Conservation (phyloP, 1,140 invertebrate genomes). For the Schmidtea mediterranea region DNA sequence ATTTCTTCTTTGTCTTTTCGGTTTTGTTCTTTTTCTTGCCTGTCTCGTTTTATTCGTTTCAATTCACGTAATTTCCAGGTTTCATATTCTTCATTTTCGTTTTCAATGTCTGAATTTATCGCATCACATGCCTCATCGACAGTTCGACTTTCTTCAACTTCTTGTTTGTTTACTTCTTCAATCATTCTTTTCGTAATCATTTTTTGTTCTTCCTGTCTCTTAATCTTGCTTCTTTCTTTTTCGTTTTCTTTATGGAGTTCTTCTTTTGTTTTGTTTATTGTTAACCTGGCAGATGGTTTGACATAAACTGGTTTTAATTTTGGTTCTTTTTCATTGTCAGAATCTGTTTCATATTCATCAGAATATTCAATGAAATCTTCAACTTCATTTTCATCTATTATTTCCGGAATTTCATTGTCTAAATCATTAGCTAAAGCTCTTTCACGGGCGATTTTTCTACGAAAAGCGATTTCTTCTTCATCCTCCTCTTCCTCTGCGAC, state of each 20-base stretch:
- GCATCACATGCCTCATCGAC: slow-evolving; percentile 36
- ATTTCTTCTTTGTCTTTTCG: slow-evolving; percentile 57
- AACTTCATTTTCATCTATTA: too few species aligned
- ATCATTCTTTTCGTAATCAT: slow-evolving; percentile 35
- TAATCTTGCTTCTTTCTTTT: neutral
- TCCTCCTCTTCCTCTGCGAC: neutral
- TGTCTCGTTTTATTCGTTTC: slow-evolving; percentile 71
- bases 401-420: slow-evolving; percentile 13
- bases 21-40: slow-evolving; percentile 65
- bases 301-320: slow-evolving; percentile 6
- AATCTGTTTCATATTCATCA: slow-evolving; percentile 2
- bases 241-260: neutral
- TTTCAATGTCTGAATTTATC: slow-evolving; percentile 83
- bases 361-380: slow-evolving; percentile 39
- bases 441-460: neutral
- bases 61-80: slow-evolving; percentile 45
- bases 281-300: neutral
- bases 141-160: slow-evolving; percentile 36
- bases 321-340: slow-evolving; percentile 1
- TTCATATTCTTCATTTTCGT: slow-evolving; percentile 41
- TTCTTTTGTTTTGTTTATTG: neutral
- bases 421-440: neutral
- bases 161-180: slow-evolving; percentile 45
- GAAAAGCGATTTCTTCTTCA: neutral
- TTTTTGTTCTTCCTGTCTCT: neutral